Percentiles rank a stretch among this genome's conserved stretches.
Conservation (phyloP, 2,797 vertebrate genomes). For the Alcedo quadribrachys region DNA sequence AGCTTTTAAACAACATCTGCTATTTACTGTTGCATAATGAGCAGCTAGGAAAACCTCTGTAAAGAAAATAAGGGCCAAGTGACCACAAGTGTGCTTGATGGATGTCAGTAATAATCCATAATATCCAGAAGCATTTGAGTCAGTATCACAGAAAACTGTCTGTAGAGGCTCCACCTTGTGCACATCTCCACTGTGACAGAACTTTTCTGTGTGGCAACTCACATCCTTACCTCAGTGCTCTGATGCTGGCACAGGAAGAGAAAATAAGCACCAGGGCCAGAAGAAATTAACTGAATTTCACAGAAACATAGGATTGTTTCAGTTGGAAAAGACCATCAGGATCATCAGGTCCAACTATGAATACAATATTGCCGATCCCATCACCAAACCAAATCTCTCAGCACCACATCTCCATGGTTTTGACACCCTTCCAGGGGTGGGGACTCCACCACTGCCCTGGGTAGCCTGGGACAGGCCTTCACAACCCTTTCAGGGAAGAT, state of each 20-base stretch:
- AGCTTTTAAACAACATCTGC: constrained; percentile 43
- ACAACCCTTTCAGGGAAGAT: neutral
- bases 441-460: neutral
- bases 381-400: neutral
- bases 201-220: neutral
- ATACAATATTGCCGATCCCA: neutral
- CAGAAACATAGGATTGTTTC: neutral
- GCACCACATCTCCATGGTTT: neutral
- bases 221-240: neutral
- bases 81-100: neutral
- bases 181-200: rapidly evolving
- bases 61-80: neutral
- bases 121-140: neutral
- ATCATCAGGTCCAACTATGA: neutral
- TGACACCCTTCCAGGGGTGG: neutral
- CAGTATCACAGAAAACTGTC: neutral
- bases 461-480: neutral
- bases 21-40: constrained; percentile 28
- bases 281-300: neutral
- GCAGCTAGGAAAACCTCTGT: neutral
- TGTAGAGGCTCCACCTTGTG: neutral
- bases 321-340: neutral
- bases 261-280: neutral
- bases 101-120: neutral
- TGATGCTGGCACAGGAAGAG: neutral